Evolutionary conservation across 2,888 invertebrate genomes (phyloP), one percentile per base, ranked within the genome.

Genomic region (Uloborus plumipes): DNA sequence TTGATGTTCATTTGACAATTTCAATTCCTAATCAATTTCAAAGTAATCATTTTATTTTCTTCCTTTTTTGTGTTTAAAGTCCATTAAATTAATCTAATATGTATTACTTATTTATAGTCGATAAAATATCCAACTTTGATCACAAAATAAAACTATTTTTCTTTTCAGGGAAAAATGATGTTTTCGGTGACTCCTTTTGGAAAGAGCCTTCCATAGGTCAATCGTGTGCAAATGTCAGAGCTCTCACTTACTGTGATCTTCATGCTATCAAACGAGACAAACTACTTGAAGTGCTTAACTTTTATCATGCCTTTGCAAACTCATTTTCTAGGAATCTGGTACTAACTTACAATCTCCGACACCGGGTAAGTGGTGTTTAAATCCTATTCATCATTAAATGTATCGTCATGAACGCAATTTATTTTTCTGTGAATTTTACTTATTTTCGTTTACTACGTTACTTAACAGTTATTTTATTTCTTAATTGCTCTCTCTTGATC

Each of bases 141-240:
- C 39, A 11, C 9, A 39, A 39, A 2, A 39, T 1, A 39, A 9
- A 11, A 39, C 20, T 69, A 9, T 26, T 64, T 18, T 67, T 16
- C 15, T n/a, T 7, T 77, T 66, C 26, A 96, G 97, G 97, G 86
- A 98, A 98, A 90, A 99, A 99, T 65, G 99, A 99, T 91, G 99
- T 99, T 84, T 99, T 99, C 91, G 99, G 99, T 55, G 99, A 99
- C 90, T 96, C 97, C 86, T 99, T 99, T 91, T 99, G 99, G 99
- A 98, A 97, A 90, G 95, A 96, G 91, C 94, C 94, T 87, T 95
- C 95, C 66, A 95, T 98, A 86, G 99, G 99, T 47, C 99, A 99
- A 91, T 98, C 98, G 87, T 97, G 98, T 78, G 99, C 99, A 84
- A 99, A 99, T 91, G 99, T 99, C 87, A 94, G 99, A 87, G 99